Evolutionary conservation across 2,113 vertebrate species (phyloP), one percentile per base, ranked within the genome.

Genomic region (Pachypanchax playfairii): DNA sequence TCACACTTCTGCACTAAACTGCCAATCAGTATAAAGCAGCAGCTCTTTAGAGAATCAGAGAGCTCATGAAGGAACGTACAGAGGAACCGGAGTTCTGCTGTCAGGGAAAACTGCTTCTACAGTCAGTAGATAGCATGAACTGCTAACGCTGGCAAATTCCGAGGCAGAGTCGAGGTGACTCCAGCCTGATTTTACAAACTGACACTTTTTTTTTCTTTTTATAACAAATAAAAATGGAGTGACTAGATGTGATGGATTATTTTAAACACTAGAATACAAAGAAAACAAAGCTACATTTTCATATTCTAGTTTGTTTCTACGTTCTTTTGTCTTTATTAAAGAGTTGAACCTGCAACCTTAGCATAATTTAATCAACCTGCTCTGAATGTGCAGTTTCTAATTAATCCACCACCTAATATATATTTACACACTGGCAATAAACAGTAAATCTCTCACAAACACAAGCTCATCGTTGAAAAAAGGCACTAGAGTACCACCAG

Each of bases 361-460:
- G n/a, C n/a, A n/a, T n/a, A n/a, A n/a, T n/a, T n/a, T n/a, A n/a
- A n/a, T n/a, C n/a, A n/a, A n/a, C n/a, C n/a, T n/a, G n/a, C n/a
- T n/a, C n/a, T n/a, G n/a, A n/a, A n/a, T n/a, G 10, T 61, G 14
- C 14, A 39, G 43, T 42, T 20, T 54, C 20, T 39, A 22, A 49
- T 24, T 62, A 61, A 80, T 80, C 60, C 60, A 75, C 49, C 62
- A 77, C 64, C 70, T 26, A 73, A 20, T 73, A 58, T 10, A 35
- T 65, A 67, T 77, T 25, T 64, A 70, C 63, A 74, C 20, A 12
- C 21, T 63, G 57, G 31, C 25, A 63, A 70, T 12, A 52, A 65
- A 75, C 67, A 74, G 44, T 55, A 79, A 65, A 75, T 65, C 50
- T 78, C 63, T 76, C 82, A 87, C 68, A 76, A n/a, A 82, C 66